Evolutionary conservation across 1,140 invertebrate genomes (phyloP).

Genomic region (Drosophila melanica): DNA sequence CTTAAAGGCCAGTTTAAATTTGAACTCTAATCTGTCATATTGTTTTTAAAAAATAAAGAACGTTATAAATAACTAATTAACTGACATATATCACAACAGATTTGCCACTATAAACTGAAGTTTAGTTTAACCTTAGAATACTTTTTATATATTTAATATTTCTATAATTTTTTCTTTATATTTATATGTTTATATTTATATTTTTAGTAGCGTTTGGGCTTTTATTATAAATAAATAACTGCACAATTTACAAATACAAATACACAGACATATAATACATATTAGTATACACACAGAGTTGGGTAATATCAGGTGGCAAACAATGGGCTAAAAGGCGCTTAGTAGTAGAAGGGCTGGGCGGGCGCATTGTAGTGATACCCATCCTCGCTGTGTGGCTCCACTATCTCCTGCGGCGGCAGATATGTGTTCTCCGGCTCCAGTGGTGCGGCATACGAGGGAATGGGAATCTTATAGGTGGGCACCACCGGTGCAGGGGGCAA

Average conservation of each 20-base stretch:
- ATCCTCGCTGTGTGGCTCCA: slow-evolving; percentile 61
- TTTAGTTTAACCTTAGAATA: slow-evolving; percentile 16
- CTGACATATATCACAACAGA: too few relatives aligned
- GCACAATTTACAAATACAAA: slow-evolving; percentile 24
- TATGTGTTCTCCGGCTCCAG: slow-evolving; percentile 60
- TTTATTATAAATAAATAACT: slow-evolving; percentile 70
- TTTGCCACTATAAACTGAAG: slow-evolving; percentile 4
- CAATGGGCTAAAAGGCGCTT: slow-evolving; percentile 45
- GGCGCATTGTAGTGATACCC: slow-evolving; percentile 74
- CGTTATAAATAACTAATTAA: too few relatives aligned
- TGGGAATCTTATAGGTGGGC: slow-evolving; percentile 66
- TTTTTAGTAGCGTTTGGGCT: slow-evolving; percentile 39
- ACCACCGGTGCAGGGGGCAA: slow-evolving; percentile 43
- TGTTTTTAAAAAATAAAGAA: too few relatives aligned
- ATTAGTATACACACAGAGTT: slow-evolving; percentile 58
- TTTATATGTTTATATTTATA: slow-evolving; percentile 26
- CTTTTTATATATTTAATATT: slow-evolving; percentile 23
- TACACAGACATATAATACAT: slow-evolving; percentile 28
- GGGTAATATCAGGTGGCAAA: slow-evolving; percentile 52
- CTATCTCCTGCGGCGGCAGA: slow-evolving; percentile 66
- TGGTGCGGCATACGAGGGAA: slow-evolving; percentile 76
- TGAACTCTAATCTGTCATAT: too few relatives aligned
- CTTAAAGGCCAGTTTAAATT: too few relatives aligned
- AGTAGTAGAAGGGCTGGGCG: slow-evolving; percentile 65
- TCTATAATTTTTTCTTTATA: background rate